phyloP scores from a whole-genome alignment of 2,888 invertebrate species.

The Dolichopus griseipennis region DNA sequence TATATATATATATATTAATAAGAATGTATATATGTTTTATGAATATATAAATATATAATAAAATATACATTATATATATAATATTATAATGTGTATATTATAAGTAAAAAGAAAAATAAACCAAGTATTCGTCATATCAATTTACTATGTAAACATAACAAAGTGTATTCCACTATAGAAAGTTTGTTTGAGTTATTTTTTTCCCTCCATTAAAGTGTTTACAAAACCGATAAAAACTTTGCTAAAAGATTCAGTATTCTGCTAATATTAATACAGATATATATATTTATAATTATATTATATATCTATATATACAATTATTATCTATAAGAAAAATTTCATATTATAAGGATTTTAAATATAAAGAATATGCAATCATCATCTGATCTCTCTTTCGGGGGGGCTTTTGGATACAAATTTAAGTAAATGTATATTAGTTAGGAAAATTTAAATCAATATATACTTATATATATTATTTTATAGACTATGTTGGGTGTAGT shows the following conservation, averaged over 20 bases:
- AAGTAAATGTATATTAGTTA: neutral
- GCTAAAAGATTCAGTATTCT: neutral
- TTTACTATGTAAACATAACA: neutral
- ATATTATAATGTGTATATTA: too few species aligned
- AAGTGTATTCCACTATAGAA: neutral
- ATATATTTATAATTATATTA: neutral
- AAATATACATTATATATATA: too few species aligned
- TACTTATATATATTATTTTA: too few species aligned
- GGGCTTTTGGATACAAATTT: neutral
- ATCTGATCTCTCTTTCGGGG: neutral
- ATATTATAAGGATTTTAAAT: neutral
- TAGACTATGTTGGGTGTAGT: too few species aligned
- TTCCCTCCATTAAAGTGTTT: neutral
- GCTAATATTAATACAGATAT: slow-evolving; percentile 1
- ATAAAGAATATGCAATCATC: neutral
- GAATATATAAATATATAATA: too few species aligned
- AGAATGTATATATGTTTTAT: too few species aligned
- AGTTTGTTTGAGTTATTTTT: slow-evolving; percentile 1
- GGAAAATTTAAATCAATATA: too few species aligned
- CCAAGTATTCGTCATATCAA: neutral
- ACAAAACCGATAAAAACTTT: slow-evolving; percentile 1
- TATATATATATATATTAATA: too few species aligned
- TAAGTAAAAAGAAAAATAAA: too few species aligned
- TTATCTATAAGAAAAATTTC: neutral
- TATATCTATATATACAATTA: neutral